Conservation (phyloP, 2,888 invertebrate species). For the Campaea margaritaria region DNA sequence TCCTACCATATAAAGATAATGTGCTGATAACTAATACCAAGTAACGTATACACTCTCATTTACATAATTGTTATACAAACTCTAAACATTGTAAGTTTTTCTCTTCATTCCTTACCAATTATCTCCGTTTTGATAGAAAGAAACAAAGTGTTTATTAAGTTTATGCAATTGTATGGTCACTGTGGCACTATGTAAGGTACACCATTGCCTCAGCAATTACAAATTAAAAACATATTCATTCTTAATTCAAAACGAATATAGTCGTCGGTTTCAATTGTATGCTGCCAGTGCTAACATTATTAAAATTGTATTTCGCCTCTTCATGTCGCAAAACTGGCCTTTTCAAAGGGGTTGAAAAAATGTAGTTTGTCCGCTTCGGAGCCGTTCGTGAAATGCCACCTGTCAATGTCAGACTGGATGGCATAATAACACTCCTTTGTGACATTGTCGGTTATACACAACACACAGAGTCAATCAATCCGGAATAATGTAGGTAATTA, state of each 20-base stretch:
- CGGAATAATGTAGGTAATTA: conserved; percentile 4
- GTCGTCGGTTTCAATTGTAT: conserved; percentile 7
- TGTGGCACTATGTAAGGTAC: conserved; percentile 52
- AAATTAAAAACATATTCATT: conserved; percentile 4
- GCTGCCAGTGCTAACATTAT: not conserved
- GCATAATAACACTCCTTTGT: conserved; percentile 54
- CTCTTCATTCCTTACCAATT: conserved; percentile 52
- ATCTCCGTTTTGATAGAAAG: conserved; percentile 55
- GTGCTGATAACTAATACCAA: conserved; percentile 8
- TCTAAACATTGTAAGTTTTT: conserved; percentile 1
- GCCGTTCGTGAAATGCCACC: conserved; percentile 72
- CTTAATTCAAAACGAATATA: conserved; percentile 13
- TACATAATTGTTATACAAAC: conserved; percentile 12
- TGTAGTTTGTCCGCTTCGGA: conserved; percentile 51
- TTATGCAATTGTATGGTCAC: conserved; percentile 69
- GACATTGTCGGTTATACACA: conserved; percentile 51
- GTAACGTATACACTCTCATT: conserved; percentile 35
- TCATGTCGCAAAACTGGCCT: conserved; percentile 62
- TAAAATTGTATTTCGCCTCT: conserved; percentile 40
- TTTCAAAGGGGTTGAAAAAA: conserved; percentile 62
- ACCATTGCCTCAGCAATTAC: conserved; percentile 29
- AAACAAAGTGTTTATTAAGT: conserved; percentile 65
- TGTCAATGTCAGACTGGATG: conserved; percentile 51
- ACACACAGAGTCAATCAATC: conserved; percentile 39
- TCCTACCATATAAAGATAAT: conserved; percentile 6